Base-by-base conservation (phyloP, 2,113 vertebrate genomes). In the Tangachromis dhanisi region DNA sequence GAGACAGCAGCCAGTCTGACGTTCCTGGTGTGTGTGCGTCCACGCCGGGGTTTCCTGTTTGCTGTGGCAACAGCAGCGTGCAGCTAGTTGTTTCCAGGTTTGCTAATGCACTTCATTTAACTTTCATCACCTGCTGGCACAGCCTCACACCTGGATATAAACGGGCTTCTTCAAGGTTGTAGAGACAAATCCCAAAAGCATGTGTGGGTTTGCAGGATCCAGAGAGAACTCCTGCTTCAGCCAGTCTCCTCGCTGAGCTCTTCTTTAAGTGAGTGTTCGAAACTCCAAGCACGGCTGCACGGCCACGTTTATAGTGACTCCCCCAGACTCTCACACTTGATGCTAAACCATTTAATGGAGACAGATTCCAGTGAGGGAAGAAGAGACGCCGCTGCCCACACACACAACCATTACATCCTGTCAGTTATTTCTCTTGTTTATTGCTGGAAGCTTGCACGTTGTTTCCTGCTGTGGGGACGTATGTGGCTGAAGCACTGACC, bases 351-450 rank as follows among this genome's bases (percentile, higher is more conserved):
- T 89, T 94, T 91, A 89, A 87, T 96, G 93, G 91, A 90, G 92
- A 94, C 68, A 11, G 66, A 93, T 95, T 96, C 93, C 93, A 90
- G 91, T 81, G 90, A 95, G 93, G 90, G 92, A 80, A 53, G 89
- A 90, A 94, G 82, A 90, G 83, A 85, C 73, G 63, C 54, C 14
- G 38, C 87, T 68, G 16, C 45, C 17, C 80, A 83, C 55, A 89
- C 53, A 81, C 47, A 57, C 40, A 83, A 92, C 85, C 87, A 14
- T 94, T 94, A 81, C 83, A 90, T 94, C 93, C 93, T 78, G 42
- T 81, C 80, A 86, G 82, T 90, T 90, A 29, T 78, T 19, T 51
- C 33, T 79, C 31, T 89, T 21, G 7, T n/a, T 31, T 8, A 13
- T 53, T 81, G 61, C 24, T 83, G 24, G 33, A 84, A 73, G 63